A percentile compares a stretch with the other conserved stretches of the same genome.
Evolutionary conservation across 2,797 vertebrate genomes (phyloP).

Genomic region (Eulemur rubriventer): DNA sequence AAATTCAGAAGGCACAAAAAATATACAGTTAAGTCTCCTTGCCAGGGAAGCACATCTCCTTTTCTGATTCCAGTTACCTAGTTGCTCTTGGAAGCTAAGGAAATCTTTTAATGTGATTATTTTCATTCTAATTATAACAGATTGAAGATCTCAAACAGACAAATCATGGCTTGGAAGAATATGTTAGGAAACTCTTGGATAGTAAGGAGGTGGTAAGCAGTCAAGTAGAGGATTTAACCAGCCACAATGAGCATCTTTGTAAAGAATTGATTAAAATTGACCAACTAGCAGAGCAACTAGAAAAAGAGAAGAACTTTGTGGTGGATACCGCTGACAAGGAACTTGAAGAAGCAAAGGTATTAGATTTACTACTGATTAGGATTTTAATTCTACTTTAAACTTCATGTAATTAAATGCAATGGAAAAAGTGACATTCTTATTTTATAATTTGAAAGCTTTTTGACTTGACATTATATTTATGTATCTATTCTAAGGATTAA

Average conservation of each 20-base stretch:
- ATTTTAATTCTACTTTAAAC: slow-evolving; percentile 47
- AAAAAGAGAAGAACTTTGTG: slow-evolving; percentile 81
- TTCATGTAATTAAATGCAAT: slow-evolving; percentile 1
- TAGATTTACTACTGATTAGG: slow-evolving; percentile 1
- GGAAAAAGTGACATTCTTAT: slow-evolving; percentile 21
- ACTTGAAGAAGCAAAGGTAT: slow-evolving; percentile 84
- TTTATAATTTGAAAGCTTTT: slow-evolving; percentile 36
- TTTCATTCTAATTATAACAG: slow-evolving; percentile 77
- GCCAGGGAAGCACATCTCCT: neutral
- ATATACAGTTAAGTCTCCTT: slow-evolving; percentile 18
- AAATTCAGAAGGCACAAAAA: slow-evolving; percentile 45
- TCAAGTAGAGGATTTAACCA: slow-evolving; percentile 81
- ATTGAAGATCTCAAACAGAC: slow-evolving; percentile 83
- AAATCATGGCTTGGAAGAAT: slow-evolving; percentile 83
- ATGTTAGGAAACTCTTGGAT: slow-evolving; percentile 81
- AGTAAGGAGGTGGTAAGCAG: slow-evolving; percentile 78
- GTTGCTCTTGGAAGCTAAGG: slow-evolving; percentile 16
- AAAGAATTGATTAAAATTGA: slow-evolving; percentile 83
- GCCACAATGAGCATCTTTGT: slow-evolving; percentile 82
- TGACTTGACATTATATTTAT: slow-evolving; percentile 45
- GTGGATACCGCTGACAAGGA: slow-evolving; percentile 81
- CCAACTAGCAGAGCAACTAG: slow-evolving; percentile 81
- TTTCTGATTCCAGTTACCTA: slow-evolving; percentile 4
- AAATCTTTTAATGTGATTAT: slow-evolving; percentile 61
- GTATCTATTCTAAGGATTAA: neutral